These are phyloP conservation scores for Psettodes erumei DNA, from an alignment of 2,113 vertebrate species.

Conservation along the genomic window DNA sequence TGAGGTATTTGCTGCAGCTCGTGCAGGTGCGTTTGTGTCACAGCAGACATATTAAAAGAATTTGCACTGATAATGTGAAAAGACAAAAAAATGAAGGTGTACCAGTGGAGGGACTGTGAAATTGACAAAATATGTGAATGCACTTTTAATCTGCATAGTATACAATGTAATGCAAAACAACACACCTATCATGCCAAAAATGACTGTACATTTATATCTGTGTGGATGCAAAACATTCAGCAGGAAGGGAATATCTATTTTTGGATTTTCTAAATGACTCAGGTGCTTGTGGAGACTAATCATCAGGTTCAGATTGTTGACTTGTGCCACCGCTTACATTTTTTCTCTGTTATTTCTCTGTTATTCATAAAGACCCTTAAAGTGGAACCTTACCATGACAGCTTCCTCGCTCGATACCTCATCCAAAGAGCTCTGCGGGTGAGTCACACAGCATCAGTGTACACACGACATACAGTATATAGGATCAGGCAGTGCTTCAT, in stretches of 20 bases:
- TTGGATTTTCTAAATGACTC: too few species aligned
- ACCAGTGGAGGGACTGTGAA: too few species aligned
- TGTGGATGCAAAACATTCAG: too few species aligned
- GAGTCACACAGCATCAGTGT: constrained; percentile 44
- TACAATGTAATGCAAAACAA: too few species aligned
- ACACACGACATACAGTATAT: neutral
- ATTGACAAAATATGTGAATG: too few species aligned
- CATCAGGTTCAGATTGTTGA: neutral
- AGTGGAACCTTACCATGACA: constrained; percentile 86
- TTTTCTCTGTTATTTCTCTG: neutral
- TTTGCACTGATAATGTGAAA: neutral
- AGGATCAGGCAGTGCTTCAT: neutral
- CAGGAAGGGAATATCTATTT: too few species aligned
- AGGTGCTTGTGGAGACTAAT: neutral
- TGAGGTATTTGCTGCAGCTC: constrained; percentile 84
- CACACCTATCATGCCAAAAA: too few species aligned
- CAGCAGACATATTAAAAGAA: neutral
- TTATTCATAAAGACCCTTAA: constrained; percentile 80
- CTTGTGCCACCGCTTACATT: neutral
- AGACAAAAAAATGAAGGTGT: neutral
- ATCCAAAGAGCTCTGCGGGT: constrained; percentile 83
- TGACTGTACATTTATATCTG: too few species aligned
- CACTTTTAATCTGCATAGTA: too few species aligned
- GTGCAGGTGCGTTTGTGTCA: constrained; percentile 78
- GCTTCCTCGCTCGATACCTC: constrained; percentile 82